phyloP scores from a whole-genome alignment of 2,797 vertebrate species.

The Aplochiton taeniatus region DNA sequence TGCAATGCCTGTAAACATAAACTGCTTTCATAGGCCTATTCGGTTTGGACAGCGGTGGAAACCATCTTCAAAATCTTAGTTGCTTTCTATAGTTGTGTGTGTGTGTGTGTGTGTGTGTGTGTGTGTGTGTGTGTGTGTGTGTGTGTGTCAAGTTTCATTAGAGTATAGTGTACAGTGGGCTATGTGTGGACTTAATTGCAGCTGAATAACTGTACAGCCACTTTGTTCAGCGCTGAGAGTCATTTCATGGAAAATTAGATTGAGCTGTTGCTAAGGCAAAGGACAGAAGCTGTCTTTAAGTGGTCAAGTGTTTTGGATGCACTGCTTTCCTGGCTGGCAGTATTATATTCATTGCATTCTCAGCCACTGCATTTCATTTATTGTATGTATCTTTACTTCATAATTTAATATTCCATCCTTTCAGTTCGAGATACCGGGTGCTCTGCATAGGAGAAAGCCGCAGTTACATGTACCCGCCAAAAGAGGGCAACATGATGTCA shows the following conservation, averaged over 20 bases:
- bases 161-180: too few species aligned
- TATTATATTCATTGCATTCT: too few species aligned
- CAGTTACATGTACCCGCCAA: constrained; percentile 74
- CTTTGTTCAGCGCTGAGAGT: constrained; percentile 12
- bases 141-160: background rate
- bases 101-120: constrained; percentile 9
- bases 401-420: background rate
- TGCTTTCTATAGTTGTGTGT: background rate
- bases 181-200: too few species aligned
- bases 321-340: too few species aligned
- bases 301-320: too few species aligned
- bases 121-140: constrained; percentile 5
- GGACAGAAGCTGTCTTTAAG: background rate
- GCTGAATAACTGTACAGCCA: too few species aligned
- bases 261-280: constrained; percentile 23
- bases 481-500: constrained; percentile 85
- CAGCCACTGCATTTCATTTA: too few species aligned
- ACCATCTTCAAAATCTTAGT: too few species aligned
- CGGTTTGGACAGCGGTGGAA: too few species aligned
- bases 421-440: background rate
- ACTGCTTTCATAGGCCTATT: too few species aligned
- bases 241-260: constrained; percentile 22
- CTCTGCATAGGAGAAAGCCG: constrained; percentile 42
- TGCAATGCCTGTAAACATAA: too few species aligned
- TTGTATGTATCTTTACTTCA: too few species aligned